These are phyloP conservation scores for Pissodes strobi DNA, from an alignment of 1,140 invertebrate species.

Conservation along the genomic window DNA sequence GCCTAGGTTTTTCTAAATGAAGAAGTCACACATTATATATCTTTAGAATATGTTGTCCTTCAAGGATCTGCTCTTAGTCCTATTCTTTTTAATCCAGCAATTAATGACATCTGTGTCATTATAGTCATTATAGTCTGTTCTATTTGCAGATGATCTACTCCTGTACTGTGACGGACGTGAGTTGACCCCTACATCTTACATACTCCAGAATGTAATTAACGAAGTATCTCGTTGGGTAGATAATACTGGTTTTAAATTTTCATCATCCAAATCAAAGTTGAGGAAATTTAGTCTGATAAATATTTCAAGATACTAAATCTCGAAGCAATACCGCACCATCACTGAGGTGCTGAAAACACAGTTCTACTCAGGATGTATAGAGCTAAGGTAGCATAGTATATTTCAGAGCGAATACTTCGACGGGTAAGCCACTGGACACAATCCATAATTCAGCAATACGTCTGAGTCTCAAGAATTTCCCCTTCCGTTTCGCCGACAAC, in stretches of 20 bases:
- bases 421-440: too few relatives aligned
- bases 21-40: background rate
- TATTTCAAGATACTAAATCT: conserved; percentile 9
- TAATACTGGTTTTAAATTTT: conserved; percentile 11
- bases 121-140: background rate
- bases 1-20: conserved; percentile 16
- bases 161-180: conserved; percentile 15
- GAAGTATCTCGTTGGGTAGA: too few relatives aligned
- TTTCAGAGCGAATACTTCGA: too few relatives aligned
- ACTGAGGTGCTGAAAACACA: conserved; percentile 3
- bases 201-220: too few relatives aligned
- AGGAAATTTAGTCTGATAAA: background rate
- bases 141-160: conserved; percentile 21
- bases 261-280: background rate
- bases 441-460: too few relatives aligned
- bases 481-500: too few relatives aligned
- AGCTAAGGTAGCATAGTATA: conserved; percentile 20
- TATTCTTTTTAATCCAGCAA: background rate
- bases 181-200: too few relatives aligned
- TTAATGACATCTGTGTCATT: background rate
- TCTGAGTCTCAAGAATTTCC: too few relatives aligned
- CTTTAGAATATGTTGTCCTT: background rate
- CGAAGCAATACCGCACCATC: conserved; percentile 6
- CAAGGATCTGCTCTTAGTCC: background rate
- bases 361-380: conserved; percentile 15